Evolutionary conservation across 2,888 invertebrate species (phyloP).

Genomic region (Sepioteuthis lessoniana): DNA sequence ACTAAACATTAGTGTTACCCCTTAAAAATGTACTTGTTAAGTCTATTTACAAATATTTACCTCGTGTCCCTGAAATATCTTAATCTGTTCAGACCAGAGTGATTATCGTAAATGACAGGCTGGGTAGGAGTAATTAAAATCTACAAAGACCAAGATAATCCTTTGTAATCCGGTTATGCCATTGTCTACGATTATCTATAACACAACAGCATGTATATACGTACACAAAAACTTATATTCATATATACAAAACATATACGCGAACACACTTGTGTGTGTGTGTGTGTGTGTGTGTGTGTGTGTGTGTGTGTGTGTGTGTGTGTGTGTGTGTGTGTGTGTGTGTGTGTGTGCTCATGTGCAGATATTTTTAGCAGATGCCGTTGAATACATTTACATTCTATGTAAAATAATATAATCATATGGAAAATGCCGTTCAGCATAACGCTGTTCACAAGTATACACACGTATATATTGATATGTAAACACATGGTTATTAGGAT

Average conservation of each 20-base stretch:
- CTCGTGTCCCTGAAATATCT: neutral
- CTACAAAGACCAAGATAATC: neutral
- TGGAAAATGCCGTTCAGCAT: neutral
- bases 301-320: too few relatives aligned
- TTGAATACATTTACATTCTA: neutral
- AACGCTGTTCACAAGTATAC: neutral
- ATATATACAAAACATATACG: neutral
- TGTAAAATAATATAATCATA: neutral
- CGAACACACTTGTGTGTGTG: neutral
- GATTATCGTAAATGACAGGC: neutral
- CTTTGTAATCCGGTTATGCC: conserved; percentile 13
- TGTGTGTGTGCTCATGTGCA: neutral
- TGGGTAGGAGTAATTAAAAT: neutral
- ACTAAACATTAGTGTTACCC: neutral
- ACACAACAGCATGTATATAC: neutral
- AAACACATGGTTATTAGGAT: neutral
- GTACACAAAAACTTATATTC: neutral
- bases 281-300: neutral
- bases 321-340: too few relatives aligned
- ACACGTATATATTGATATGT: neutral
- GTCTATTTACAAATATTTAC: neutral
- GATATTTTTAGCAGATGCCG: neutral
- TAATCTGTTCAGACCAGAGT: neutral
- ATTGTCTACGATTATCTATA: neutral
- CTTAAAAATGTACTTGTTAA: neutral